phyloP scores from a whole-genome alignment of 1,140 invertebrate genomes.

The Daktulosphaira vitifoliae region DNA sequence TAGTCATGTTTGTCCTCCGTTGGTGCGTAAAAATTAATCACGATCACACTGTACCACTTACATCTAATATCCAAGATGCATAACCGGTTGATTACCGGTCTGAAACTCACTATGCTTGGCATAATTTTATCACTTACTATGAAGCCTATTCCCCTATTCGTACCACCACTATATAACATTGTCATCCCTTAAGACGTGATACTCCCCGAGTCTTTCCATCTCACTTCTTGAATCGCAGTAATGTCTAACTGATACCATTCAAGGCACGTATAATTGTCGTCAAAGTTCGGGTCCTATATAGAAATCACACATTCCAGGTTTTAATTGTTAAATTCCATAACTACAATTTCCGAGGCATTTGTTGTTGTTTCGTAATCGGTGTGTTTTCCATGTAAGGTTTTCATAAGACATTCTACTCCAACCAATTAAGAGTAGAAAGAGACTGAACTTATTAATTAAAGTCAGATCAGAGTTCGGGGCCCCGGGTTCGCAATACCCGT shows the following conservation, averaged over 20 bases:
- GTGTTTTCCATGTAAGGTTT: neutral
- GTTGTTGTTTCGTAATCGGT: neutral
- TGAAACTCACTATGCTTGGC: neutral
- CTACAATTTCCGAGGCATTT: neutral
- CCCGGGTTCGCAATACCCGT: too few species aligned
- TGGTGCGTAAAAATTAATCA: neutral
- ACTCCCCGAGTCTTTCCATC: neutral
- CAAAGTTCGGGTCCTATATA: neutral
- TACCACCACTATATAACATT: neutral
- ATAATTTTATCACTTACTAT: neutral
- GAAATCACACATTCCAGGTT: neutral
- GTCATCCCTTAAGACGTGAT: neutral
- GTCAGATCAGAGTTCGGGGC: neutral
- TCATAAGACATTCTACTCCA: too few species aligned
- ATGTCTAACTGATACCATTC: too few species aligned
- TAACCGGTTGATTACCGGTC: neutral
- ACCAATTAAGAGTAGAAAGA: too few species aligned
- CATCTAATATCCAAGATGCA: neutral
- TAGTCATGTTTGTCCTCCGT: neutral
- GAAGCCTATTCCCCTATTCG: neutral
- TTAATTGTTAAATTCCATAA: neutral
- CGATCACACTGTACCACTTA: neutral
- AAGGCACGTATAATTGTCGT: too few species aligned
- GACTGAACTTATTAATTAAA: too few species aligned
- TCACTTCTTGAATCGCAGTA: too few species aligned